Conservation (phyloP, 2,888 invertebrate genomes). For the Ametastegia equiseti region DNA sequence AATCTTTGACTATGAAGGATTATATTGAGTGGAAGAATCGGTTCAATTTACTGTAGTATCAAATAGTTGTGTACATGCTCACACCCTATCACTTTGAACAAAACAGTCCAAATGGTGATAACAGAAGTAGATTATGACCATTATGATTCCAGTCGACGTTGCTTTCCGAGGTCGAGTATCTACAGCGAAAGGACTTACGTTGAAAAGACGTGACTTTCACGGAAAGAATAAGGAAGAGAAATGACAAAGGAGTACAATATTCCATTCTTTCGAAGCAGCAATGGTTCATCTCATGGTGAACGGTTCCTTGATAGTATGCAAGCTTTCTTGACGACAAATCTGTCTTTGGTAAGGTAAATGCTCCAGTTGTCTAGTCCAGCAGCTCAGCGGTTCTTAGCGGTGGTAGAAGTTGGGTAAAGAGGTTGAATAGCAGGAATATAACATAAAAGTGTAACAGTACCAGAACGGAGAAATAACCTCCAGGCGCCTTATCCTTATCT, state of each 20-base stretch:
- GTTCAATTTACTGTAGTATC: neutral
- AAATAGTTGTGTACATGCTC: neutral
- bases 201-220: neutral
- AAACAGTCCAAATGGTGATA: neutral
- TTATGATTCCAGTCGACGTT: too few relatives aligned
- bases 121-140: neutral
- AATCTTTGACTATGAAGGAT: slow-evolving; percentile 18
- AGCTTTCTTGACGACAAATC: slow-evolving; percentile 22
- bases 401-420: slow-evolving; percentile 46
- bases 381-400: slow-evolving; percentile 50
- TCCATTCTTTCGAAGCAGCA: slow-evolving; percentile 65
- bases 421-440: neutral
- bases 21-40: slow-evolving; percentile 12
- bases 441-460: slow-evolving; percentile 54
- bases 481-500: slow-evolving; percentile 63
- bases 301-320: slow-evolving; percentile 53
- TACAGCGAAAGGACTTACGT: too few relatives aligned
- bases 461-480: slow-evolving; percentile 51
- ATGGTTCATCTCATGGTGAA: slow-evolving; percentile 66
- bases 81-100: neutral
- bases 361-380: slow-evolving; percentile 52
- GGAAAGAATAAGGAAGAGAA: neutral
- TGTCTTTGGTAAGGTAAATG: neutral
- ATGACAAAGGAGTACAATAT: slow-evolving; percentile 64
- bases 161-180: too few relatives aligned